Conservation (phyloP, 2,113 vertebrate genomes). For the human (Homo sapiens) region GRCh38 chrX:8216501-8217000, state of each 20-base stretch:
- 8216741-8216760: background rate
- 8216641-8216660: background rate
- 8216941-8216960: too few species aligned
- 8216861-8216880: background rate
- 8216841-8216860: too few species aligned
- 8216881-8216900: too few species aligned
- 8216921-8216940: background rate
- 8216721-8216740: background rate
- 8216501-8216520: slow-evolving; percentile 47
- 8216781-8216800: background rate
- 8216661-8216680: background rate
- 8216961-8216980: too few species aligned
- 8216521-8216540: slow-evolving; percentile 16
- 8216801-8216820: background rate
- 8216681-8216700: background rate
- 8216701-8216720: too few species aligned
- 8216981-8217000: too few species aligned
- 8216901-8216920: background rate
- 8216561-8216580: background rate
- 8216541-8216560: background rate
- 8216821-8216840: background rate
- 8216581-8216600: background rate
- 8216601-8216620: background rate
- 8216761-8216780: background rate
- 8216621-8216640: background rate